A percentile compares a stretch with the other conserved stretches of the same genome.
Evolutionary conservation across 2,888 invertebrate genomes (phyloP).

Genomic region (Ashinkailepas kermadecensis): DNA sequence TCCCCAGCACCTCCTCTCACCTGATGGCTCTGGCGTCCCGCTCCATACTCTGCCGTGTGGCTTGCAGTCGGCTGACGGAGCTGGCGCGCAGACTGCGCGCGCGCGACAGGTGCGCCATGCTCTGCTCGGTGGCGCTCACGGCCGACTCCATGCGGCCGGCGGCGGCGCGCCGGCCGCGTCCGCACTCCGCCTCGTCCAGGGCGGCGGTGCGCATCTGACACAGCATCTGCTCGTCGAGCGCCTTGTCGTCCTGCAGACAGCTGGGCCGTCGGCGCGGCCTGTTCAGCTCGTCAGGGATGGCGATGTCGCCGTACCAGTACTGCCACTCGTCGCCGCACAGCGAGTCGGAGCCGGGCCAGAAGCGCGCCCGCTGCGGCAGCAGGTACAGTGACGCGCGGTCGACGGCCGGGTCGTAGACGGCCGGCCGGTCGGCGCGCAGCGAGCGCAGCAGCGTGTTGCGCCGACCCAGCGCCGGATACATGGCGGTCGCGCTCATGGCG

Average conservation of each 20-base stretch:
- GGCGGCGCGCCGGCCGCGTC: not conserved
- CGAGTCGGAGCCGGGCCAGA: conserved; percentile 19
- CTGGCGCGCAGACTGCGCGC: conserved; percentile 4
- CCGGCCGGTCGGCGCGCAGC: not conserved
- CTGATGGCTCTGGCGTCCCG: not conserved
- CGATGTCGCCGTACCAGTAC: conserved; percentile 23
- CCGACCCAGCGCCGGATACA: conserved; percentile 3
- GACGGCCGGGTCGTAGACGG: conserved; percentile 8
- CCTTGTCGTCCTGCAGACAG: conserved; percentile 8
- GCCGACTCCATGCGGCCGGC: conserved; percentile 1
- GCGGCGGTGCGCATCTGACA: not conserved
- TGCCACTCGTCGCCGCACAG: conserved; percentile 19
- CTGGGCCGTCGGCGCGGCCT: conserved; percentile 15
- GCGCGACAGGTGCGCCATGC: not conserved
- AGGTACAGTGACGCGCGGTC: not conserved
- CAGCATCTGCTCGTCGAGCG: not conserved
- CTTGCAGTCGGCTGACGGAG: conserved; percentile 8
- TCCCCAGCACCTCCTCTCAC: not conserved
- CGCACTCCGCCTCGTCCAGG: not conserved
- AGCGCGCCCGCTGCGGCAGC: conserved; percentile 14
- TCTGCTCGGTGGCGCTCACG: not conserved
- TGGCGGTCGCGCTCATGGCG: not conserved
- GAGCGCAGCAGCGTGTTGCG: conserved; percentile 8
- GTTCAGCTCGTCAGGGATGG: conserved; percentile 13
- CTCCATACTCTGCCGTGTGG: not conserved